These are phyloP conservation scores for Parapristionchus giblindavisi DNA, from an alignment of 2,888 invertebrate genomes.

Conservation along the genomic window DNA sequence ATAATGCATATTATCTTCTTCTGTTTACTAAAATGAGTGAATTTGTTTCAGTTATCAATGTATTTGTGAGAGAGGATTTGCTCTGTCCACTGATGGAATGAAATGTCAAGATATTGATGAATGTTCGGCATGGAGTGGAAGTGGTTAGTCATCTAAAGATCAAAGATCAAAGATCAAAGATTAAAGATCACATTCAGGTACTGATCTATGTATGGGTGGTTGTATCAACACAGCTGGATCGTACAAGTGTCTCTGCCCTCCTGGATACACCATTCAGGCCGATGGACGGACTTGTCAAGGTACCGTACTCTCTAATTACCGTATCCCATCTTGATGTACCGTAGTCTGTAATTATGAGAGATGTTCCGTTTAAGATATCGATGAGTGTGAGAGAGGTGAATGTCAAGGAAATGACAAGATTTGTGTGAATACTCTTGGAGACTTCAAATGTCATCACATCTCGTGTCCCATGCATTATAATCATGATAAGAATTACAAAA, in stretches of 20 bases:
- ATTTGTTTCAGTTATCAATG: slow-evolving; percentile 77
- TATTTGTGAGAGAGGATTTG: slow-evolving; percentile 86
- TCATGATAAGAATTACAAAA: slow-evolving; percentile 81
- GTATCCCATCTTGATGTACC: slow-evolving; percentile 18
- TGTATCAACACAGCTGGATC: slow-evolving; percentile 69
- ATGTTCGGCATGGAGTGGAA: slow-evolving; percentile 81
- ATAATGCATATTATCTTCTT: no score
- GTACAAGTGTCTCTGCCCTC: slow-evolving; percentile 67
- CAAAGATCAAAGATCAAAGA: neutral
- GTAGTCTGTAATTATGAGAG: slow-evolving; percentile 8
- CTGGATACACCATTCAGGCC: slow-evolving; percentile 62
- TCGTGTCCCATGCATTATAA: slow-evolving; percentile 86
- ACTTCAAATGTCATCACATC: slow-evolving; percentile 86
- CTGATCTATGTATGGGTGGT: slow-evolving; percentile 70
- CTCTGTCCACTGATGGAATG: slow-evolving; percentile 79
- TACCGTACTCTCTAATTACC: no score
- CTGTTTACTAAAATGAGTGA: neutral
- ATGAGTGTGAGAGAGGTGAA: slow-evolving; percentile 77
- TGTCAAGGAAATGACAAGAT: slow-evolving; percentile 76
- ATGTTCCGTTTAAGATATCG: slow-evolving; percentile 75
- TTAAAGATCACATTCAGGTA: slow-evolving; percentile 51
- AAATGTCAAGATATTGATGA: slow-evolving; percentile 82
- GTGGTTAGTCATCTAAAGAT: slow-evolving; percentile 65
- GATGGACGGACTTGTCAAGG: slow-evolving; percentile 75
- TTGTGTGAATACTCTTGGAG: slow-evolving; percentile 89